Percentiles rank a stretch among this genome's conserved stretches.
phyloP scores from a whole-genome alignment of 1,140 invertebrate species.

The Eueides isabella region DNA sequence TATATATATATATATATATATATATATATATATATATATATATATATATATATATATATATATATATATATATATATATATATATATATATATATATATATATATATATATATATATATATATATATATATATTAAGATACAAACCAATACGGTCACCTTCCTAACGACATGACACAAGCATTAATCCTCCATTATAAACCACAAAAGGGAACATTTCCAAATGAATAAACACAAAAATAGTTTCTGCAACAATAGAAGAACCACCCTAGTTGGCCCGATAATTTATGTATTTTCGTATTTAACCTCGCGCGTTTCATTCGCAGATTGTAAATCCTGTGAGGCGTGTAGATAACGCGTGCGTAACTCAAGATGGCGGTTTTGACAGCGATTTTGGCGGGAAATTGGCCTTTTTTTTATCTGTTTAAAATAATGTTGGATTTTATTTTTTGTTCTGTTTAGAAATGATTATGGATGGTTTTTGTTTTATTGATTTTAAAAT shows the following conservation, averaged over 20 bases:
- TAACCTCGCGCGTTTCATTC: conserved; percentile 71
- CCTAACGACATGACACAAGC: conserved; percentile 1
- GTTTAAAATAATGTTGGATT: too few species aligned
- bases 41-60: too few species aligned
- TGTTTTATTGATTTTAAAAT: too few species aligned
- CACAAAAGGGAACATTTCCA: conserved; percentile 62
- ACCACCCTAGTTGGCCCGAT: conserved; percentile 60
- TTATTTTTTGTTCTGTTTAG: too few species aligned
- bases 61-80: too few species aligned
- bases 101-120: too few species aligned
- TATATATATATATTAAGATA: too few species aligned
- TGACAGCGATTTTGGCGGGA: conserved; percentile 36
- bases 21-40: too few species aligned
- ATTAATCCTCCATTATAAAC: conserved; percentile 34
- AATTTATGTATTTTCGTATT: conserved; percentile 80
- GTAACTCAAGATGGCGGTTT: conserved; percentile 63
- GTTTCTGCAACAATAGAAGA: conserved; percentile 59
- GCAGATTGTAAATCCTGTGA: conserved; percentile 75
- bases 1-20: too few species aligned
- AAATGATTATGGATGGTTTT: too few species aligned
- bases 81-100: too few species aligned
- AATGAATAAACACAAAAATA: conserved; percentile 68
- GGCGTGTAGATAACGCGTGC: conserved; percentile 67
- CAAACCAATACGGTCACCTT: conserved; percentile 5
- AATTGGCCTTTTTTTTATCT: background rate